Conservation (phyloP, 2,113 vertebrate species). For the Lepus timidus region DNA sequence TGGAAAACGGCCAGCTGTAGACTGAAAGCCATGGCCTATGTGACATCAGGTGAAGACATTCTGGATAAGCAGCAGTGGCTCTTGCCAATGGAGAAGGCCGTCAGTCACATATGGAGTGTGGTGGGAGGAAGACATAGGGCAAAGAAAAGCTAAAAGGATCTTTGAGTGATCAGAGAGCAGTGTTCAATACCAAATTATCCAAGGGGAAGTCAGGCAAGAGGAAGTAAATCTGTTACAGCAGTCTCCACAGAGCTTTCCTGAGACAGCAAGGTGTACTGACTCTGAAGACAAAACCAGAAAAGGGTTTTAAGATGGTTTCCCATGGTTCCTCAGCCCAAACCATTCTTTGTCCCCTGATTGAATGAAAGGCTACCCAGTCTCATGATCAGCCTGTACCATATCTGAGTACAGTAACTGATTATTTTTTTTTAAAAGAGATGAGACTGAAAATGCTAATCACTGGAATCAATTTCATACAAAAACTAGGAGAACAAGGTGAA, state of each 20-base stretch:
- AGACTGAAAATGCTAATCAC: not conserved
- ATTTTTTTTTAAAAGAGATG: not conserved
- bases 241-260: not conserved
- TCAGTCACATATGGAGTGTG: slow-evolving; percentile 4
- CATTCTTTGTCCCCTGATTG: not conserved
- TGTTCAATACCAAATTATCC: slow-evolving; percentile 36
- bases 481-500: slow-evolving; percentile 14
- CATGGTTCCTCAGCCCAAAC: not conserved
- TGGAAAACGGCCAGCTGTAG: not conserved
- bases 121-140: slow-evolving; percentile 11
- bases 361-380: slow-evolving; percentile 22
- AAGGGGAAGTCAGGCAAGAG: slow-evolving; percentile 26
- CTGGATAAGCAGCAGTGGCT: slow-evolving; percentile 13
- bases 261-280: not conserved
- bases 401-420: slow-evolving; percentile 29
- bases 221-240: not conserved
- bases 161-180: slow-evolving; percentile 19
- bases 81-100: not conserved
- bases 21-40: slow-evolving; percentile 10
- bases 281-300: not conserved
- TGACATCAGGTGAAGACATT: slow-evolving; percentile 39
- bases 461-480: slow-evolving; percentile 28
- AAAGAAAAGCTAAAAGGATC: not conserved
- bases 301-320: slow-evolving; percentile 7
- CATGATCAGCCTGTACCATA: not conserved